A percentile compares a stretch with the other conserved stretches of the same genome.
Evolutionary conservation across 2,113 vertebrate genomes (phyloP).

Genomic region (Thunnus thynnus): DNA sequence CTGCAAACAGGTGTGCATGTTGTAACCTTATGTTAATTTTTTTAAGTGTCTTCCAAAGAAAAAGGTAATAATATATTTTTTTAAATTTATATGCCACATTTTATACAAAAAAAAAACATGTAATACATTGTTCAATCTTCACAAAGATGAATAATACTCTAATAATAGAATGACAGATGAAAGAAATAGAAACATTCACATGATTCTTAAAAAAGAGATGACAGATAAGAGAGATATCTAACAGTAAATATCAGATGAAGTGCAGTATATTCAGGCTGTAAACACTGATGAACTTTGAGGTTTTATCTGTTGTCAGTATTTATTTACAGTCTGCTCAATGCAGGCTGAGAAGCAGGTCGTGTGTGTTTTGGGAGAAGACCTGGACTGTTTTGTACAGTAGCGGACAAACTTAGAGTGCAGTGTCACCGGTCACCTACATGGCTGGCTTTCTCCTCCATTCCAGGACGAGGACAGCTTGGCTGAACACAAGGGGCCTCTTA

Average conservation of each 20-base stretch:
- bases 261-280: neutral
- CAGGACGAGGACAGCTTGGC: neutral
- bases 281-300: neutral
- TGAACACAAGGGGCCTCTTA: neutral
- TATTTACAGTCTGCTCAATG: neutral
- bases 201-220: neutral
- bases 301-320: neutral
- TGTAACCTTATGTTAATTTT: neutral
- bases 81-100: neutral
- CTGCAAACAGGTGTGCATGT: neutral
- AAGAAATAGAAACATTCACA: neutral
- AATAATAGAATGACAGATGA: neutral
- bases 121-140: neutral
- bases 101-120: neutral
- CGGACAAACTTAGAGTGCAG: neutral
- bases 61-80: neutral
- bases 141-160: neutral
- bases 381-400: neutral
- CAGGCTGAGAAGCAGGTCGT: neutral
- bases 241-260: neutral
- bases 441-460: conserved; percentile 18
- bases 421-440: conserved; percentile 12
- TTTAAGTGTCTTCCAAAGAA: neutral
- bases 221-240: neutral
- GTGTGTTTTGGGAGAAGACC: neutral